Evolutionary conservation across 2,113 vertebrate genomes (phyloP).

Genomic region (Gambusia holbrooki): DNA sequence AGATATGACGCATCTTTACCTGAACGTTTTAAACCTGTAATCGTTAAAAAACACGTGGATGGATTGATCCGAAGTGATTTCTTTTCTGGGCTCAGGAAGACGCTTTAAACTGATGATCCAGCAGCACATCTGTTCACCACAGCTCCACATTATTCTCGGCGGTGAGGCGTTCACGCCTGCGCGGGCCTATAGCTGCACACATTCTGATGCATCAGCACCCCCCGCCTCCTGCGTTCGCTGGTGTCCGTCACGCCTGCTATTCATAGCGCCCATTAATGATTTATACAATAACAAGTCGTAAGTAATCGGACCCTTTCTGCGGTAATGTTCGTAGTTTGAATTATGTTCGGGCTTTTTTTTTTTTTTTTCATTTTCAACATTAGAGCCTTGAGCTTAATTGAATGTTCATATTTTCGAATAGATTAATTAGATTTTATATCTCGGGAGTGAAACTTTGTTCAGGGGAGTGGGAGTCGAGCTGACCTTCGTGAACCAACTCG

Average conservation of each 20-base stretch:
- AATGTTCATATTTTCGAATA: constrained; percentile 64
- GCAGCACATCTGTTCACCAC: constrained; percentile 37
- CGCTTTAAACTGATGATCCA: constrained; percentile 36
- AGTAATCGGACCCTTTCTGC: constrained; percentile 73
- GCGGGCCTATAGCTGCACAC: constrained; percentile 8
- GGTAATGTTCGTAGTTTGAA: constrained; percentile 44
- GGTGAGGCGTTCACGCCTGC: constrained; percentile 39
- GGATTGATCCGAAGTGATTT: not conserved
- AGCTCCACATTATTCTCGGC: constrained; percentile 63
- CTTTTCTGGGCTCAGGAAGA: constrained; percentile 16
- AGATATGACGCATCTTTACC: too few relatives aligned
- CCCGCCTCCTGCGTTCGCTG: constrained; percentile 39
- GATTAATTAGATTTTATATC: constrained; percentile 60
- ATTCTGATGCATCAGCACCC: constrained; percentile 76
- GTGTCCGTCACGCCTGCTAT: constrained; percentile 75
- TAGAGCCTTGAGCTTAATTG: constrained; percentile 59
- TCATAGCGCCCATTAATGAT: constrained; percentile 82
- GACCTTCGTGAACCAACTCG: constrained; percentile 24
- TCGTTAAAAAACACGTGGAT: not conserved
- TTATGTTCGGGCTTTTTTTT: constrained; percentile 47
- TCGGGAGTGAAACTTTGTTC: constrained; percentile 19
- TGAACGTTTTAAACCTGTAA: not conserved
- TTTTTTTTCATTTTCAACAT: constrained; percentile 66
- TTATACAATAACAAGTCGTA: constrained; percentile 82
- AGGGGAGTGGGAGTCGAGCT: constrained; percentile 4